A percentile compares a stretch with the other conserved stretches of the same genome.
phyloP scores from a whole-genome alignment of 2,113 vertebrate genomes.

The Plecturocebus donacophilus region DNA sequence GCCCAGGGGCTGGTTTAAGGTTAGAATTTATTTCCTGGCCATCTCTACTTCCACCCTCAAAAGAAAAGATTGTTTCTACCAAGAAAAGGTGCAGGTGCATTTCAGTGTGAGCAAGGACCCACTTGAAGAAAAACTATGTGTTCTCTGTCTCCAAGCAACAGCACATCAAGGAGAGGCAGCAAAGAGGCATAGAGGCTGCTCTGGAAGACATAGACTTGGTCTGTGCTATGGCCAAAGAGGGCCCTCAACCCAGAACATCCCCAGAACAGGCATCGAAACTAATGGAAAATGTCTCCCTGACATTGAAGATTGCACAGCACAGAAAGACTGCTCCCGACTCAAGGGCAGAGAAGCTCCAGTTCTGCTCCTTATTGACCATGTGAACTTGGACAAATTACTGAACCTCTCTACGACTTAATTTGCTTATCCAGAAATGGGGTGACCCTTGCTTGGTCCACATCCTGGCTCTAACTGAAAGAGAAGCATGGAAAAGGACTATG shows the following conservation, averaged over 20 bases:
- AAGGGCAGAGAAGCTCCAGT: not conserved
- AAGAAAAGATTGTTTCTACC: not conserved
- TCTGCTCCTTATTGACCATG: fast-evolving
- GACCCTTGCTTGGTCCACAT: not conserved
- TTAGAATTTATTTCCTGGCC: not conserved
- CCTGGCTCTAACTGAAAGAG: not conserved
- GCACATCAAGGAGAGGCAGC: not conserved
- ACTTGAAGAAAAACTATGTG: not conserved
- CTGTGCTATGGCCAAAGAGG: not conserved
- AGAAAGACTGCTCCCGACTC: too few species aligned
- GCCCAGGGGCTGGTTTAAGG: not conserved
- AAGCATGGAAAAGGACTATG: not conserved
- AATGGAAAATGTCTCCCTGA: not conserved
- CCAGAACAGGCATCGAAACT: not conserved
- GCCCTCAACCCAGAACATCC: not conserved
- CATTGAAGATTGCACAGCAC: not conserved
- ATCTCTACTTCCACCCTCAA: not conserved
- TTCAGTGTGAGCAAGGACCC: not conserved
- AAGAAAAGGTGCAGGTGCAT: not conserved
- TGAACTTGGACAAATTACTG: too few species aligned
- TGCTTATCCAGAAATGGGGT: not conserved
- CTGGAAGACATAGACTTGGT: not conserved
- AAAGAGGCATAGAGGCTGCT: too few species aligned
- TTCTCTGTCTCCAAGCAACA: not conserved
- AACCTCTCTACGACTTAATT: not conserved